phyloP scores from a whole-genome alignment of 2,113 vertebrate genomes.

The Pionites leucogaster region DNA sequence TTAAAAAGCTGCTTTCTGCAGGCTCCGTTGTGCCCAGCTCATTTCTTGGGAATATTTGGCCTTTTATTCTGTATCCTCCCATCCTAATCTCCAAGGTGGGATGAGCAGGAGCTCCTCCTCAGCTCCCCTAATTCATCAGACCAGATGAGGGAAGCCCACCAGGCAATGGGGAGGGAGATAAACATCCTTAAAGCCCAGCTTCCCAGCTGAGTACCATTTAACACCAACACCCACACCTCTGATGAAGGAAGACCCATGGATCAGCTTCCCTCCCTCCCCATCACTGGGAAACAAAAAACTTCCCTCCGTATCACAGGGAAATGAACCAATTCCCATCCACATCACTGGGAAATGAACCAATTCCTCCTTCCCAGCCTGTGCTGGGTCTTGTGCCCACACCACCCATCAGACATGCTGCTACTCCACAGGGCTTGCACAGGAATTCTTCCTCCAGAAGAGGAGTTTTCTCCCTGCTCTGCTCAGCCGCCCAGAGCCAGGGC shows the following conservation, averaged over 20 bases:
- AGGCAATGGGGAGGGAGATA: too few species aligned
- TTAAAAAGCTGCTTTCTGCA: neutral
- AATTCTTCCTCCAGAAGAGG: neutral
- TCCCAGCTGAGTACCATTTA: neutral
- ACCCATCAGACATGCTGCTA: accelerated
- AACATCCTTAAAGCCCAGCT: neutral
- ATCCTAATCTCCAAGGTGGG: neutral
- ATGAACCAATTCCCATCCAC: neutral
- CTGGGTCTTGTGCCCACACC: accelerated
- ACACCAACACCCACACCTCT: neutral
- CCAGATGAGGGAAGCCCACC: accelerated
- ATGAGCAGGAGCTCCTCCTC: neutral
- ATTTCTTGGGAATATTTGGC: neutral
- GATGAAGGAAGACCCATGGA: accelerated
- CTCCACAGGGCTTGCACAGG: neutral
- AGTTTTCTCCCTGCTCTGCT: neutral
- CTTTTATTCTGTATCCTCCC: neutral
- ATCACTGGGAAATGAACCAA: accelerated
- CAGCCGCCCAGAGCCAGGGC: neutral
- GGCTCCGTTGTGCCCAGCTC: neutral
- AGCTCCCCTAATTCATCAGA: too few species aligned
- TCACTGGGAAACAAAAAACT: accelerated
- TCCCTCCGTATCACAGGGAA: neutral
- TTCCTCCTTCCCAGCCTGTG: neutral
- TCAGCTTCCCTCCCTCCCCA: neutral